Percentiles rank a stretch among this genome's conserved stretches.
These are phyloP conservation scores for Hypsopygia costalis DNA, from an alignment of 2,888 invertebrate species.

Conservation along the genomic window DNA sequence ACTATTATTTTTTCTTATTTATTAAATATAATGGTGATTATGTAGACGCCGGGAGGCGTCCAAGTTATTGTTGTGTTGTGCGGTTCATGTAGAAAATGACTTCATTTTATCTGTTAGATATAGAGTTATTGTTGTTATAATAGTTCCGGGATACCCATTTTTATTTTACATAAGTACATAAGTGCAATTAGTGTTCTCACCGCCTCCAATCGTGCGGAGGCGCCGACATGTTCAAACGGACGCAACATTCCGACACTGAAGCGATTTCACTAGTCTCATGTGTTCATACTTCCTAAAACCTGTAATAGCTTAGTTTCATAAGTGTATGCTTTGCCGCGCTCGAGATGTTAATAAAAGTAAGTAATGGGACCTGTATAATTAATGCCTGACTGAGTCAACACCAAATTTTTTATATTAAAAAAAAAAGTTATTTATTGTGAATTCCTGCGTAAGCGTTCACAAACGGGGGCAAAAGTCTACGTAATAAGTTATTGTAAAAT, in stretches of 20 bases:
- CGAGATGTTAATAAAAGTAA: constrained; percentile 19
- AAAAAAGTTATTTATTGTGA: constrained; percentile 41
- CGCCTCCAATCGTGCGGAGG: constrained; percentile 5
- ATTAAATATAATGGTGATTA: constrained; percentile 17
- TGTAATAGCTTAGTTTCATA: constrained; percentile 35
- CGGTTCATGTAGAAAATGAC: constrained; percentile 20
- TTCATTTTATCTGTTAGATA: constrained; percentile 20
- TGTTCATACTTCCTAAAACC: constrained; percentile 48
- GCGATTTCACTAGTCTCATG: constrained; percentile 52
- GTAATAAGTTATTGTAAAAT: constrained; percentile 2
- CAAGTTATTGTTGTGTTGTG: constrained; percentile 18
- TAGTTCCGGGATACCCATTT: constrained; percentile 21
- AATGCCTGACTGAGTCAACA: constrained; percentile 66
- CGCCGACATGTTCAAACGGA: constrained; percentile 13
- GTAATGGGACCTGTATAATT: constrained; percentile 61
- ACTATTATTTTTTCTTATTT: constrained; percentile 31
- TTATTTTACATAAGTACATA: constrained; percentile 16
- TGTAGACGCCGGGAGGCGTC: background rate
- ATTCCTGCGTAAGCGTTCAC: constrained; percentile 21
- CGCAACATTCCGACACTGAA: constrained; percentile 39
- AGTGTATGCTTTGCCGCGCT: constrained; percentile 24
- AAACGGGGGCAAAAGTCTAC: constrained; percentile 9
- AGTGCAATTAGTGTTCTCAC: constrained; percentile 27
- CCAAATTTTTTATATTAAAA: constrained; percentile 56
- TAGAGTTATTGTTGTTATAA: constrained; percentile 21